Percentiles rank a stretch among this genome's conserved stretches.
Conservation (phyloP, 2,888 invertebrate species). For the Zaprionus lineosus region DNA sequence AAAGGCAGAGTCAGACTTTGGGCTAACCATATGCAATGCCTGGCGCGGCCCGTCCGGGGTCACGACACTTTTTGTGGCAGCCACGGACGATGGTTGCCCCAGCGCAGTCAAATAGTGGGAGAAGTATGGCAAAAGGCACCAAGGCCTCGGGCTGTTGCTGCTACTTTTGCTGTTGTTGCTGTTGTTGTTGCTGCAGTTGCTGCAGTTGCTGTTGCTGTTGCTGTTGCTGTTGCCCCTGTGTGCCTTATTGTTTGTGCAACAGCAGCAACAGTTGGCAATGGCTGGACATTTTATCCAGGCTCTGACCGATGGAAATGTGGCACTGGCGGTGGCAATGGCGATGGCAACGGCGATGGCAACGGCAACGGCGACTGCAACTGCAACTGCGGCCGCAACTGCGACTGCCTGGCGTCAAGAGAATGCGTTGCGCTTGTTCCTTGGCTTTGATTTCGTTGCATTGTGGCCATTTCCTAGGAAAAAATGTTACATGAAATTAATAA, state of each 20-base stretch:
- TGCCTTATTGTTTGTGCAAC: slow-evolving; percentile 61
- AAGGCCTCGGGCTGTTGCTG: slow-evolving; percentile 50
- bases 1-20: slow-evolving; percentile 44
- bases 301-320: slow-evolving; percentile 56
- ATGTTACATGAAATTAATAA: slow-evolving; percentile 79
- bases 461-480: slow-evolving; percentile 77
- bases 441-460: slow-evolving; percentile 75
- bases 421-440: slow-evolving; percentile 76
- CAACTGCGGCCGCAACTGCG: slow-evolving; percentile 34
- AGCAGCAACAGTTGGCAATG: slow-evolving; percentile 58
- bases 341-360: not conserved
- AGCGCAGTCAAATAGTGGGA: slow-evolving; percentile 74
- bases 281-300: slow-evolving; percentile 67
- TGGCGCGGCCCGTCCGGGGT: slow-evolving; percentile 70
- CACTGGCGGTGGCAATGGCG: too few relatives aligned
- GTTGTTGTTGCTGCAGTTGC: slow-evolving; percentile 22
- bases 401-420: slow-evolving; percentile 78
- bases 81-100: slow-evolving; percentile 52
- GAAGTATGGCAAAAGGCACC: slow-evolving; percentile 74
- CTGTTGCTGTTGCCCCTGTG: slow-evolving; percentile 26
- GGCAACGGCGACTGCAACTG: slow-evolving; percentile 31
- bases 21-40: slow-evolving; percentile 68
- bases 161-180: slow-evolving; percentile 25
- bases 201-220: slow-evolving; percentile 31
- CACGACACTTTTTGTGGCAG: slow-evolving; percentile 81